Evolutionary conservation across 2,888 invertebrate species (phyloP).

Genomic region (Ceriagrion tenellum): DNA sequence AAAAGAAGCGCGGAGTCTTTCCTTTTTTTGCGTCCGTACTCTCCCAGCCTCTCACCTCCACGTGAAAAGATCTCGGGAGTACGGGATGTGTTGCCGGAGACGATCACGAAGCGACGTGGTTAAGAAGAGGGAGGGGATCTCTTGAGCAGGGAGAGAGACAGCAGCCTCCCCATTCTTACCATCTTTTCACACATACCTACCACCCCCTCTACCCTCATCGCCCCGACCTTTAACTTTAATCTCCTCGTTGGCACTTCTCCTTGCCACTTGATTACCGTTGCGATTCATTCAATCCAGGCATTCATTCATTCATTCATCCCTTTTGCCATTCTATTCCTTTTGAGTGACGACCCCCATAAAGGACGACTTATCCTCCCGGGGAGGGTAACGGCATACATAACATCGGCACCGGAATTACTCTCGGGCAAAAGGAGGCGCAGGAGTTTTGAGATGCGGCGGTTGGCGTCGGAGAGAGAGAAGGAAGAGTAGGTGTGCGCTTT

Average conservation of each 20-base stretch:
- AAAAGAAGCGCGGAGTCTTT: neutral
- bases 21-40: neutral
- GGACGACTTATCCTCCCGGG: neutral
- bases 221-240: neutral
- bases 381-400: constrained; percentile 36
- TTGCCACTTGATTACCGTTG: constrained; percentile 28
- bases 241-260: constrained; percentile 31
- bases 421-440: neutral
- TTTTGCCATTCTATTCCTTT: constrained; percentile 13
- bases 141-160: neutral
- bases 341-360: constrained; percentile 26
- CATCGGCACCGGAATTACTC: constrained; percentile 19
- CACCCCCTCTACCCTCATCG: neutral
- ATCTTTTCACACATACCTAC: neutral
- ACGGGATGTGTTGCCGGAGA: neutral
- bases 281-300: constrained; percentile 4
- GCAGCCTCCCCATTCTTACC: neutral
- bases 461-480: neutral
- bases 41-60: neutral
- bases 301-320: constrained; percentile 6
- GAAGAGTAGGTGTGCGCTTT: neutral
- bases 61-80: neutral
- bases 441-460: too few relatives aligned
- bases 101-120: neutral
- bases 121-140: neutral